Evolutionary conservation across 2,888 invertebrate genomes (phyloP).

Genomic region (Halictus quadricinctus): DNA sequence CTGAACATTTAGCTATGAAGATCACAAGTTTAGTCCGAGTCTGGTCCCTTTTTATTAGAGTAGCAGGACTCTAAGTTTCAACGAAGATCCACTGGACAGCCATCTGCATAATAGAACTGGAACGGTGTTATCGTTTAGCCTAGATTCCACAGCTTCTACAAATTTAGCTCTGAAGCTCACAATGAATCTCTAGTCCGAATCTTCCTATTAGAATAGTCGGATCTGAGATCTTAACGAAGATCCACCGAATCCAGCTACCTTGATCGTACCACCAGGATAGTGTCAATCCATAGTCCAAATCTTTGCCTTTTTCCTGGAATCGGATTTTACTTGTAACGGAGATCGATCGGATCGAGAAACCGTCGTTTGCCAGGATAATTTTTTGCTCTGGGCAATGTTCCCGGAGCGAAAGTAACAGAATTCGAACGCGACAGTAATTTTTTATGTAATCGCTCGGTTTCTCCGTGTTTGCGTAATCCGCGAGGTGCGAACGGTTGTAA

Average conservation of each 20-base stretch:
- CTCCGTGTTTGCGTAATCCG: constrained; percentile 33
- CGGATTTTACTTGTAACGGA: background rate
- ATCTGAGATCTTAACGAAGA: too few relatives aligned
- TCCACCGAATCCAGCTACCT: too few relatives aligned
- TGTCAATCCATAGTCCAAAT: background rate
- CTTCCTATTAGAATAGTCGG: too few relatives aligned
- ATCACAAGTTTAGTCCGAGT: background rate
- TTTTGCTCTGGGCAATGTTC: background rate
- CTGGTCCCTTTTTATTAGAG: too few relatives aligned
- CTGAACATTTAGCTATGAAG: background rate
- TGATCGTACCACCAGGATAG: too few relatives aligned
- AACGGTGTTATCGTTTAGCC: too few relatives aligned
- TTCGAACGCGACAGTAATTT: constrained; percentile 5
- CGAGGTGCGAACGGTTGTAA: constrained; percentile 26
- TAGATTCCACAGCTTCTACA: too few relatives aligned
- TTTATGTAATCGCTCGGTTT: constrained; percentile 38
- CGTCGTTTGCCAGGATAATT: constrained; percentile 3
- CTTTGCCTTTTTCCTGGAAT: background rate
- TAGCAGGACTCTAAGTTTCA: too few relatives aligned
- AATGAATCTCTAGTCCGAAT: background rate
- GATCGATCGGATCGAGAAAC: constrained; percentile 26
- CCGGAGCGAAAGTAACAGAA: constrained; percentile 8
- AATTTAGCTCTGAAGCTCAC: background rate
- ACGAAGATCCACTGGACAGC: too few relatives aligned
- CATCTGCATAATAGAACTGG: too few relatives aligned